Conservation (phyloP, 2,888 invertebrate species). For the Drosophila cognata region DNA sequence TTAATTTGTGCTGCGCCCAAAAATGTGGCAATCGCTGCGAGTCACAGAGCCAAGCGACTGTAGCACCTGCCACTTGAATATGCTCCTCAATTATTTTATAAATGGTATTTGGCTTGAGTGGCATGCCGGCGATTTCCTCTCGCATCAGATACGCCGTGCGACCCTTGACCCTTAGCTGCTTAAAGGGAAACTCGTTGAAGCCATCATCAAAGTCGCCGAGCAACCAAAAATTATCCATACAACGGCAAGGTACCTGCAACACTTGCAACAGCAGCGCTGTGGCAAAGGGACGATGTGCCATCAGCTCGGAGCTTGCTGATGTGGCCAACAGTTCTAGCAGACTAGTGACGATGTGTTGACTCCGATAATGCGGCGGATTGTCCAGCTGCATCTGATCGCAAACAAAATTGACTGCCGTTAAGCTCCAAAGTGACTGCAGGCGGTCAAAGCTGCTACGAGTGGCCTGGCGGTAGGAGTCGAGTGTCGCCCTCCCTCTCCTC, state of each 20-base stretch:
- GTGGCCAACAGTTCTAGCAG: conserved; percentile 5
- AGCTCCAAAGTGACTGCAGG: conserved; percentile 23
- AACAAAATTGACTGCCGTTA: conserved; percentile 1
- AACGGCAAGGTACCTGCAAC: conserved; percentile 36
- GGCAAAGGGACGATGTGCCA: neutral
- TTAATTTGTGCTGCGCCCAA: neutral
- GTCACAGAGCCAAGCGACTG: conserved; percentile 32
- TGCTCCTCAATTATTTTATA: conserved; percentile 34
- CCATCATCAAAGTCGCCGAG: conserved; percentile 40
- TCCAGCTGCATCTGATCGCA: neutral
- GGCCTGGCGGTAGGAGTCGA: conserved; percentile 12
- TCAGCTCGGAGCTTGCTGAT: neutral
- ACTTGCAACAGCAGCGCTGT: conserved; percentile 37
- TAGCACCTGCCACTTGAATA: conserved; percentile 7
- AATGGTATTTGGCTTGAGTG: conserved; percentile 1
- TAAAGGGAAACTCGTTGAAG: conserved; percentile 33
- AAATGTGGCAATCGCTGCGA: conserved; percentile 23
- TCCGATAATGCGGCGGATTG: conserved; percentile 14
- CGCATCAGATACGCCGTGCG: conserved; percentile 22
- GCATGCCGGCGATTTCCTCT: neutral
- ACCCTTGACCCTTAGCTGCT: neutral
- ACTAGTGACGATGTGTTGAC: conserved; percentile 13
- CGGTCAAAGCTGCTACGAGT: conserved; percentile 4
- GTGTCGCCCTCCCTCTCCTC: neutral
- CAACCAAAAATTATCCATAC: conserved; percentile 50